A percentile compares a stretch with the other conserved stretches of the same genome.
Conservation (phyloP, 2,888 invertebrate genomes). For the Anorthoa munda region DNA sequence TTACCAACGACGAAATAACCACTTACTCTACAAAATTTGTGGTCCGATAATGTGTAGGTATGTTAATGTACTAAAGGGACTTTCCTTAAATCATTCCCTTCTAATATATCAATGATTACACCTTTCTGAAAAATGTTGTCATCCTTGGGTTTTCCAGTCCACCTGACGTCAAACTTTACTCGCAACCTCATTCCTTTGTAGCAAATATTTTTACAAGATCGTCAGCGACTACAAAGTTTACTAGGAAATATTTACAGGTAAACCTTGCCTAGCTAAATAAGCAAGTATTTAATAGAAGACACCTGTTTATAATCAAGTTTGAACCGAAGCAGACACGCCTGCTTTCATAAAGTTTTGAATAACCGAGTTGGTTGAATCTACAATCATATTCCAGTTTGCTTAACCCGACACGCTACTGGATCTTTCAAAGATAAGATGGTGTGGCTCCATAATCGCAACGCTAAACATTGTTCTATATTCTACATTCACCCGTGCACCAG, state of each 20-base stretch:
- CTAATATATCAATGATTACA: constrained; percentile 8
- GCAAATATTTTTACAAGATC: constrained; percentile 15
- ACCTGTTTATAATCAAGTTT: constrained; percentile 26
- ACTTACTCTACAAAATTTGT: too few species aligned
- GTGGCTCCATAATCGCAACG: neutral
- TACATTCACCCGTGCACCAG: too few species aligned
- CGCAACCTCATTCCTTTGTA: constrained; percentile 19
- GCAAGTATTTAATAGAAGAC: constrained; percentile 18
- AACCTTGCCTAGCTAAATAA: constrained; percentile 11
- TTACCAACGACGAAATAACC: too few species aligned
- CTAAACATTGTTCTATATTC: too few species aligned
- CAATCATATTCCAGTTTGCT: neutral
- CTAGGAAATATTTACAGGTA: constrained; percentile 15
- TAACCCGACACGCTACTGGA: too few species aligned
- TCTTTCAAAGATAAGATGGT: neutral
- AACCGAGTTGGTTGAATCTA: neutral
- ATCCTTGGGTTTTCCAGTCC: constrained; percentile 26
- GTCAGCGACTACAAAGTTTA: neutral
- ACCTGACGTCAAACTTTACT: constrained; percentile 47
- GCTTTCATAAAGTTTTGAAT: neutral
- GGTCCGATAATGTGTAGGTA: too few species aligned
- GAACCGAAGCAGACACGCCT: neutral
- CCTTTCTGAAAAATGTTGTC: constrained; percentile 37
- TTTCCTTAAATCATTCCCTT: constrained; percentile 16
- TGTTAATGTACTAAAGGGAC: neutral